Evolutionary conservation across 1,140 invertebrate genomes (phyloP).

Genomic region (Drosophila pachea): DNA sequence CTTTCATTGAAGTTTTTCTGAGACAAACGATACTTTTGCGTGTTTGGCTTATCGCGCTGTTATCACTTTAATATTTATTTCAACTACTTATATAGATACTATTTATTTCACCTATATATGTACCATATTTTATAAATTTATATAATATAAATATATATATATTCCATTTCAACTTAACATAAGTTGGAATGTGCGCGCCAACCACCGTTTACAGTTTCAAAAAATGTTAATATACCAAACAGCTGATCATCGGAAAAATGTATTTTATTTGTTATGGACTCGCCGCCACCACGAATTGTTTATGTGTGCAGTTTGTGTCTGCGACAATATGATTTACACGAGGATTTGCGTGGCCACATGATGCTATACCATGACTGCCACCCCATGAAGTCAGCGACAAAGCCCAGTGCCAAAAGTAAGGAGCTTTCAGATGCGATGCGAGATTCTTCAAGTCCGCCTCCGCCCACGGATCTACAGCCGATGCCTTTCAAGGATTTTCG

Average conservation of each 20-base stretch:
- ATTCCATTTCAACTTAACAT: too few relatives aligned
- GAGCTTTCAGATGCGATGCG: not conserved
- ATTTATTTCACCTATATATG: too few relatives aligned
- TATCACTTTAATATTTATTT: not conserved
- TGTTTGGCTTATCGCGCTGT: too few relatives aligned
- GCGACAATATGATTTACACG: constrained; percentile 79
- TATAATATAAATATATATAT: too few relatives aligned
- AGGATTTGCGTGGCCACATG: constrained; percentile 80
- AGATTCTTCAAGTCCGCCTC: not conserved
- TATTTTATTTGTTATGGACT: constrained; percentile 34
- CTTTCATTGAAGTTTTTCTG: not conserved
- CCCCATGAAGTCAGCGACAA: constrained; percentile 20
- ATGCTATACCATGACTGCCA: constrained; percentile 77
- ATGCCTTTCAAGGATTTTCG: constrained; percentile 73
- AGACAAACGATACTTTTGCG: not conserved
- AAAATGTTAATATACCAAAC: constrained; percentile 18
- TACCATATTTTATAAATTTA: too few relatives aligned
- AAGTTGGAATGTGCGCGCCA: too few relatives aligned
- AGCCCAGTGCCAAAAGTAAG: not conserved
- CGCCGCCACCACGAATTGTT: constrained; percentile 43
- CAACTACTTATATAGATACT: too few relatives aligned
- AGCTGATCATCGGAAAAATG: constrained; percentile 13
- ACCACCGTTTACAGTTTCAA: too few relatives aligned
- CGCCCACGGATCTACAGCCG: constrained; percentile 48
- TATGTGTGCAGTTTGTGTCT: constrained; percentile 80